Conservation (phyloP, 1,140 invertebrate genomes). For the Whitmania pigra region DNA sequence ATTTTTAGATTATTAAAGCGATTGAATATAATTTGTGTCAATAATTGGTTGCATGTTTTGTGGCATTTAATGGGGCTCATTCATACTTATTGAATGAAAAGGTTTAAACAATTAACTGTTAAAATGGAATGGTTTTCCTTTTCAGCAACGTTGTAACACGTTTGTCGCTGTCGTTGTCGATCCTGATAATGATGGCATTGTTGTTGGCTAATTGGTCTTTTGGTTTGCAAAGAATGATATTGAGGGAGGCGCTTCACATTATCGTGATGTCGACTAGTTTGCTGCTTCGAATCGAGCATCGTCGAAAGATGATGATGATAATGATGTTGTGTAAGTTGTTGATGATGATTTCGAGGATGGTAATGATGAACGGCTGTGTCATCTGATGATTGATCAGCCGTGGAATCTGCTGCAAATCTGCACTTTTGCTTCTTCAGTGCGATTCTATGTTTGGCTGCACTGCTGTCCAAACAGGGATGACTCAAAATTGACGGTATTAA, state of each 20-base stretch:
- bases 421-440: background rate
- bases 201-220: background rate
- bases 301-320: background rate
- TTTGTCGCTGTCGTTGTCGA: slow-evolving; percentile 5
- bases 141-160: background rate
- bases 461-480: slow-evolving; percentile 2
- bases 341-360: background rate
- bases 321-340: background rate
- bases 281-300: background rate
- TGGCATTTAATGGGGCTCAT: too few relatives aligned
- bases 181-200: background rate
- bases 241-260: background rate
- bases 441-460: background rate
- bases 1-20: too few relatives aligned
- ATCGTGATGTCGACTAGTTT: background rate
- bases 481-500: background rate
- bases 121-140: background rate
- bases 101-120: background rate
- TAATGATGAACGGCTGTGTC: background rate
- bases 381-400: too few relatives aligned
- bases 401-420: background rate
- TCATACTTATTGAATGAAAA: too few relatives aligned
- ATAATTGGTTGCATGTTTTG: too few relatives aligned
- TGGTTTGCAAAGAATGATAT: background rate
- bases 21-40: too few relatives aligned